Base-by-base conservation (phyloP, 2,888 invertebrate species). In the Pandemis cinnamomeana region DNA sequence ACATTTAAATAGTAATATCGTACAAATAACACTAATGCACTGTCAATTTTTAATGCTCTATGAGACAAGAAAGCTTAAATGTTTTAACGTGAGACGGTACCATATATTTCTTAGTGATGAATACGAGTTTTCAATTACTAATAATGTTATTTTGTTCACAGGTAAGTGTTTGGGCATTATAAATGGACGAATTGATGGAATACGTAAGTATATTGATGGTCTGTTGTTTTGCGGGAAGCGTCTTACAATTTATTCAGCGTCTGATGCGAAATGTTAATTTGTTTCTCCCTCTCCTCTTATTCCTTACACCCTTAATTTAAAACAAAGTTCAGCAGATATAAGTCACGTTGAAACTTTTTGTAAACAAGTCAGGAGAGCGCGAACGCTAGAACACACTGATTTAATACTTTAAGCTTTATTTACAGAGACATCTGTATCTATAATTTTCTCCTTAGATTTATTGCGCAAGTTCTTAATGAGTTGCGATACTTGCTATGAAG, bases 341-440 rank as follows among this genome's bases (percentile, higher is more conserved):
- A 92, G 89, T 92, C 90, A 91, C 84, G 89, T 88, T 88, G 83
- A 84, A 93, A 92, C 87, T 93, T 92, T 86, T 84, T 83, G 87
- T 86, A 84, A 87, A 86, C 87, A 88, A 86, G 83, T 82, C 81
- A 81, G 78, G 76, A 76, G 75, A 78, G 80, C 75, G 80, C 79
- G 79, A 82, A 84, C 81, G 83, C 80, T 80, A 83, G 85, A 84
- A 88, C 86, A 83, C 86, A 87, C 90, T 91, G 91, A 92, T 92
- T 91, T 90, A 91, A 92, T 89, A 89, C 90, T 90, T 89, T 91
- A 91, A 92, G 92, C 91, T 89, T 91, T 92, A 92, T 92, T 91
- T 92, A 91, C 91, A 86, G 87, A 80, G 84, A 86, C 85, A 87
- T 90, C 86, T 88, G 88, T 88, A 82, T 81, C 83, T 83, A 88